Evolutionary conservation across 2,113 vertebrate species (phyloP).

Genomic region (Hucho hucho): DNA sequence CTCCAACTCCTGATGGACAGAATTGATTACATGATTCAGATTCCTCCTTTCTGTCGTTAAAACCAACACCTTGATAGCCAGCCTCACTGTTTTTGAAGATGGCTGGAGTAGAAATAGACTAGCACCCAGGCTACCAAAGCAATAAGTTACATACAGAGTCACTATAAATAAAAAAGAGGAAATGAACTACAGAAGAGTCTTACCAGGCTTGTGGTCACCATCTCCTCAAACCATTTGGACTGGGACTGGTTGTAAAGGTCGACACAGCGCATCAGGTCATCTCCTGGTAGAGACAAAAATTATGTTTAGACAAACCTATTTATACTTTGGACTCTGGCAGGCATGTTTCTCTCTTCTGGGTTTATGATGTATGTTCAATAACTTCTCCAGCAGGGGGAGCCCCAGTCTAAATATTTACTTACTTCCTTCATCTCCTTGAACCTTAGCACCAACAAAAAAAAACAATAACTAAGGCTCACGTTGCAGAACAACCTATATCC

Average conservation of each 20-base stretch:
- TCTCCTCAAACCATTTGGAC: constrained; percentile 99
- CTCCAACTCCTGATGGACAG: constrained; percentile 86
- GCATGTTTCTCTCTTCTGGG: too few species aligned
- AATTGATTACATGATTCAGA: not conserved
- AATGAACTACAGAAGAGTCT: constrained; percentile 22
- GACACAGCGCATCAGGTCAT: constrained; percentile 95
- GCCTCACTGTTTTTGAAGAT: not conserved
- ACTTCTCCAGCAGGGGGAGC: constrained; percentile 34
- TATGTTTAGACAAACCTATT: not conserved
- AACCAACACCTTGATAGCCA: too few species aligned
- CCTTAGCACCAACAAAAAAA: not conserved
- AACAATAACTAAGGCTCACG: not conserved
- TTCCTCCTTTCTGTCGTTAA: too few species aligned
- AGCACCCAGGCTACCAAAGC: not conserved
- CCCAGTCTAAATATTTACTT: not conserved
- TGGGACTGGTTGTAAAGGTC: constrained; percentile 98
- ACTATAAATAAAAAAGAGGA: too few species aligned
- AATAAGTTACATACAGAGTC: not conserved
- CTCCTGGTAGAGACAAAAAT: constrained; percentile 71
- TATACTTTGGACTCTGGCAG: too few species aligned
- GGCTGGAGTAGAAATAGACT: not conserved
- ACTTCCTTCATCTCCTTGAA: not conserved
- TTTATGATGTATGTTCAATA: not conserved
- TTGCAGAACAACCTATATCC: not conserved
- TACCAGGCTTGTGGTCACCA: constrained; percentile 97